These are phyloP conservation scores for Pseudorasbora parva DNA, from an alignment of 2,113 vertebrate species.

Conservation along the genomic window DNA sequence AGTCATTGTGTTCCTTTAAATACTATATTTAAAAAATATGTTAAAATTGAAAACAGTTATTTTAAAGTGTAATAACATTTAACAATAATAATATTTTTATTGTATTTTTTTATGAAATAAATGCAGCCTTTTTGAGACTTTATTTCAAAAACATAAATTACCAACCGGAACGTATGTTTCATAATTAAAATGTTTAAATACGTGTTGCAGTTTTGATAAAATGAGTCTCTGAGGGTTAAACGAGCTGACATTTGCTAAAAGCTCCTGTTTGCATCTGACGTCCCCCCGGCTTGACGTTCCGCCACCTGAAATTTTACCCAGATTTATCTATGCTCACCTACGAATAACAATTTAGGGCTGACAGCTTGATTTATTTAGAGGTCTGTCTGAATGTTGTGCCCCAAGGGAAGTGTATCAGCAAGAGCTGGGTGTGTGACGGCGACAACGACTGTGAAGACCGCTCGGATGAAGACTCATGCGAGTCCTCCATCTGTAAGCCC, in stretches of 20 bases:
- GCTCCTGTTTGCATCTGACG: not conserved
- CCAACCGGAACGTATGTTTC: not conserved
- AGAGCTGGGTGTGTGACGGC: conserved; percentile 97
- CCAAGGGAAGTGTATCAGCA: conserved; percentile 97
- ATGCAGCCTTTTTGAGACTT: not conserved
- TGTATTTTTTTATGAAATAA: not conserved
- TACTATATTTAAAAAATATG: no score
- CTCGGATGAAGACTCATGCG: conserved; percentile 94
- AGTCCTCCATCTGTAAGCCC: conserved; percentile 88
- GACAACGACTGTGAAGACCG: conserved; percentile 98
- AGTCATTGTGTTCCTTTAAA: no score
- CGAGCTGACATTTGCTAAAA: not conserved
- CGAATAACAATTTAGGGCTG: conserved; percentile 42
- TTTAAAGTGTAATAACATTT: not conserved
- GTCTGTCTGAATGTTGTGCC: conserved; percentile 43
- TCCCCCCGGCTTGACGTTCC: not conserved
- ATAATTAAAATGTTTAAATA: not conserved
- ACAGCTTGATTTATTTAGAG: conserved; percentile 46
- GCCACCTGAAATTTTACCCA: not conserved
- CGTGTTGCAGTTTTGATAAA: not conserved
- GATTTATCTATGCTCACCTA: conserved; percentile 41
- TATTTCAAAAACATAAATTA: not conserved
- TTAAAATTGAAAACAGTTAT: no score
- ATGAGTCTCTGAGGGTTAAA: not conserved
- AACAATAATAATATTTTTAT: not conserved